Conservation (phyloP, 2,797 vertebrate genomes). For the Sebastolobus alascanus region DNA sequence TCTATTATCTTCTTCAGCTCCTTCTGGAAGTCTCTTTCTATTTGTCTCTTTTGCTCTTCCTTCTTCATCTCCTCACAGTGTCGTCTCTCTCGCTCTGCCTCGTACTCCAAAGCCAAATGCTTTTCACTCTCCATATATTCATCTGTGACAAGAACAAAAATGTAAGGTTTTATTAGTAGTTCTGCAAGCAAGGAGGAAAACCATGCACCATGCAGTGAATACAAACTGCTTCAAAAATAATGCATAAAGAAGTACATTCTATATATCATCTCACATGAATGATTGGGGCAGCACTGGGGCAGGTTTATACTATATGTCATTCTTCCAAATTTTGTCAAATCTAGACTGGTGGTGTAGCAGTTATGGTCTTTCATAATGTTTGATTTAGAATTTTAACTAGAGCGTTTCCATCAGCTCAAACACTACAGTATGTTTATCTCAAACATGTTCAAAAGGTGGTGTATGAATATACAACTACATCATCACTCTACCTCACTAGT, state of each 20-base stretch:
- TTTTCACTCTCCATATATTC: conserved; percentile 77
- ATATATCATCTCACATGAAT: neutral
- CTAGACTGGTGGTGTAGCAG: neutral
- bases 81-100: conserved; percentile 71
- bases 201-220: neutral
- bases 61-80: conserved; percentile 77
- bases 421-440: neutral
- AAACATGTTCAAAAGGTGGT: neutral
- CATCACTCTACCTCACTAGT: neutral
- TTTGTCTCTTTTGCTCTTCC: conserved; percentile 71
- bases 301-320: neutral
- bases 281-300: neutral
- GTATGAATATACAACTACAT: neutral
- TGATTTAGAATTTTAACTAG: neutral
- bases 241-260: neutral
- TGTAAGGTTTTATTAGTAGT: no score
- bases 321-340: neutral
- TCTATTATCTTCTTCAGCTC: conserved; percentile 81
- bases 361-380: neutral
- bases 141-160: conserved; percentile 43
- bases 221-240: neutral
- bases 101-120: conserved; percentile 64
- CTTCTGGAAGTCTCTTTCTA: conserved; percentile 83
- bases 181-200: neutral
- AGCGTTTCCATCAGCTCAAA: neutral